Evolutionary conservation across 2,113 vertebrate genomes (phyloP), one percentile per base, ranked within the genome.

Genomic region (Gymnarchus niloticus): DNA sequence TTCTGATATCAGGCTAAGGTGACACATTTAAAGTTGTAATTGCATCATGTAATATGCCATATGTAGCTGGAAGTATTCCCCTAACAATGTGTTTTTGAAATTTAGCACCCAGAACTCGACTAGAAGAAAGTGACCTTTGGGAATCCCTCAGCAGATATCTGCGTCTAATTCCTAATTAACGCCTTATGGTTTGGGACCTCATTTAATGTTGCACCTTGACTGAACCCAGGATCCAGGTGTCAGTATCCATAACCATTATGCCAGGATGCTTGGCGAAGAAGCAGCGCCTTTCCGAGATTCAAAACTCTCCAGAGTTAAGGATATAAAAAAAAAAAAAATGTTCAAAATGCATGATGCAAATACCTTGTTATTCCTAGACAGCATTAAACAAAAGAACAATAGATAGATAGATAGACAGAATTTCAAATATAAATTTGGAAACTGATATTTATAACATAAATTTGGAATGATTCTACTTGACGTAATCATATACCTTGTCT

Each of bases 101-200:
- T 83, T 77, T 78, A 41, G 49, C n/a, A 81, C 28, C 51, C 49
- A 28, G 37, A 25, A 41, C 33, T 86, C 46, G 37, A 17, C 10
- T 56, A 61, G 51, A 56, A 83, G 25, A 49, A 86, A 28, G 61
- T n/a, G 46, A 65, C 48, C 46, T 25, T 77, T 51, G 57, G 49
- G 28, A 84, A 83, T 77, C 28, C 85, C 80, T 21, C 48, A 83
- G 28, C 37, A 65, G 65, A 69, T 83, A 82, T 41, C 41, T 37
- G 41, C 17, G 41, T 44, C 17, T 65, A 86, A 73, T 86, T 73
- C 78, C 61, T 54, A 51, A 83, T 86, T 83, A 59, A 83, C 28
- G 85, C 37, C 52, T 52, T 83, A 86, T 33, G 41, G 46, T 69
- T 82, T 86, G 85, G 80, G 57, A 86, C 80, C 81, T 81, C 61